Conservation (phyloP, 2,888 invertebrate genomes). For the Ernsta delagoae region DNA sequence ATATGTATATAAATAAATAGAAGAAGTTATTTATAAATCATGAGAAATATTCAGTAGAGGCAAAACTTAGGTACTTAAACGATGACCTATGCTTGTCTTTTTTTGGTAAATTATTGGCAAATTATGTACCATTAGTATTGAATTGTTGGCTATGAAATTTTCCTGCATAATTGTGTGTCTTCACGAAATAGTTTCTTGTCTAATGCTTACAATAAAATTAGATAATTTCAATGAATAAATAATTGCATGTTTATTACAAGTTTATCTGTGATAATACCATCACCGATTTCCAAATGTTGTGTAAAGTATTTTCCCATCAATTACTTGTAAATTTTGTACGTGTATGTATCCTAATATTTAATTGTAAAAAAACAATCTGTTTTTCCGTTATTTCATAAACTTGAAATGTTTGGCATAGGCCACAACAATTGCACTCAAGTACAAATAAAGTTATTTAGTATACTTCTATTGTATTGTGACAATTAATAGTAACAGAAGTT, state of each 20-base stretch:
- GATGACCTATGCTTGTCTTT: neutral
- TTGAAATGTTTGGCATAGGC: conserved; percentile 35
- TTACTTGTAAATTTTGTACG: conserved; percentile 1
- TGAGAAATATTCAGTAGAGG: neutral
- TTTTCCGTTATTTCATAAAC: conserved; percentile 15
- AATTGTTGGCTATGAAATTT: conserved; percentile 1
- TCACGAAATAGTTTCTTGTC: too few relatives aligned
- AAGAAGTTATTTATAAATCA: conserved; percentile 19
- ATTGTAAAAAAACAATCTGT: conserved; percentile 18
- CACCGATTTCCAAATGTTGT: conserved; percentile 39
- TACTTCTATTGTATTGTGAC: conserved; percentile 44
- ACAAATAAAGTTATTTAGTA: conserved; percentile 68
- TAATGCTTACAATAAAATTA: neutral
- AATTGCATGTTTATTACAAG: conserved; percentile 41
- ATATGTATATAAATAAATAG: conserved; percentile 5
- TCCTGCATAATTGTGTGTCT: neutral
- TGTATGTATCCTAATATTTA: conserved; percentile 1
- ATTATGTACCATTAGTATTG: neutral
- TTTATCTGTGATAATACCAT: conserved; percentile 48
- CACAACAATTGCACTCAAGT: conserved; percentile 69
- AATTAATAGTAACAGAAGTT: conserved; percentile 48
- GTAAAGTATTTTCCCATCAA: conserved; percentile 7
- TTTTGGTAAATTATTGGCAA: neutral
- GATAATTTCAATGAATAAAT: neutral
- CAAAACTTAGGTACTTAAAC: neutral